Conservation (phyloP, 2,797 vertebrate genomes). For the Myotis myotis region DNA sequence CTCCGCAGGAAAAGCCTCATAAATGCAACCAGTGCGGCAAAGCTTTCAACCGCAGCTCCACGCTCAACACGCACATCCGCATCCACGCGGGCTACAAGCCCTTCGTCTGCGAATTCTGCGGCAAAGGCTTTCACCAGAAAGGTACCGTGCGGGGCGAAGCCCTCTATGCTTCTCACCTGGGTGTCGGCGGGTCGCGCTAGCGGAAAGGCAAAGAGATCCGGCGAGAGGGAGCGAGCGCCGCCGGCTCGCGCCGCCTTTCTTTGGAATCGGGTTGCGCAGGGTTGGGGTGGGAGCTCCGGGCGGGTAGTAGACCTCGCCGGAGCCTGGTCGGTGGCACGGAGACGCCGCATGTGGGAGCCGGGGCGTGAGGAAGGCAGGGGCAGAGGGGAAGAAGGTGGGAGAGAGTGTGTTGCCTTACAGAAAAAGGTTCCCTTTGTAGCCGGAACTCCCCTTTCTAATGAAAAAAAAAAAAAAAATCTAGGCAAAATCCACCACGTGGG, state of each 20-base stretch:
- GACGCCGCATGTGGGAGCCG: background rate
- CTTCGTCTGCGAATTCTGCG: conserved; percentile 94
- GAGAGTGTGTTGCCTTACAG: background rate
- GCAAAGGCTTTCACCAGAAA: conserved; percentile 96
- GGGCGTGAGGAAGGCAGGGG: background rate
- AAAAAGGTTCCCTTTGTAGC: conserved; percentile 45
- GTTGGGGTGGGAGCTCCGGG: background rate
- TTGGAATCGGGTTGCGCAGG: conserved; percentile 41
- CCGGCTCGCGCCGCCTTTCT: conserved; percentile 8
- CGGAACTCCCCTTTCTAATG: conserved; percentile 35
- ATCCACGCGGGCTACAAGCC: conserved; percentile 95
- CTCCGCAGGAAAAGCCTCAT: conserved; percentile 91
- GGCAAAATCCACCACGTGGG: conserved; percentile 4
- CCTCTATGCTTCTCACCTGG: conserved; percentile 1
- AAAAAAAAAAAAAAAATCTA: background rate
- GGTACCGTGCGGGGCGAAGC: conserved; percentile 80
- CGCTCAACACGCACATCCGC: conserved; percentile 93
- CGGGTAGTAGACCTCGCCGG: background rate
- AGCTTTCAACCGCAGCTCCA: conserved; percentile 94
- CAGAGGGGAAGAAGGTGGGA: background rate
- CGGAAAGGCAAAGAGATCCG: background rate
- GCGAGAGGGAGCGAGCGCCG: background rate
- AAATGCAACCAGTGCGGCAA: conserved; percentile 94
- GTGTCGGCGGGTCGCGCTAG: background rate
- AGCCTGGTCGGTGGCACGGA: background rate